A percentile compares a stretch with the other conserved stretches of the same genome.
Evolutionary conservation across 2,797 vertebrate genomes (phyloP).

Genomic region (Ara ararauna): DNA sequence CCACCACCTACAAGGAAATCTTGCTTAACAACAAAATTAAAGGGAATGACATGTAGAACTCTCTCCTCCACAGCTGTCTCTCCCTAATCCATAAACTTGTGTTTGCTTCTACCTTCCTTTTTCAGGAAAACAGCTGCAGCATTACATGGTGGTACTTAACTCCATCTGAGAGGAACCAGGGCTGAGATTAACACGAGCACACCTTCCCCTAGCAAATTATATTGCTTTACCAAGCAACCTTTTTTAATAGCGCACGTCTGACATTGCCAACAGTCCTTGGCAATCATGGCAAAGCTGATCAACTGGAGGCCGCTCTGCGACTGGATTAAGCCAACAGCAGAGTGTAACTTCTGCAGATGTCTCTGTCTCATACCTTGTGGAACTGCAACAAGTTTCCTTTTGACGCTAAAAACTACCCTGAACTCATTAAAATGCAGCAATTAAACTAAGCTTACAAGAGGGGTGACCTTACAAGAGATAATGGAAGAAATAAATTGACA

Average conservation of each 20-base stretch:
- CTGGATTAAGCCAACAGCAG: slow-evolving; percentile 37
- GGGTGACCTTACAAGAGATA: not conserved
- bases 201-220: slow-evolving; percentile 26
- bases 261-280: slow-evolving; percentile 44
- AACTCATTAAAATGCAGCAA: not conserved
- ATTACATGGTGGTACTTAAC: not conserved
- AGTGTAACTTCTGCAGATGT: slow-evolving; percentile 49
- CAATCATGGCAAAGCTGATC: slow-evolving; percentile 44
- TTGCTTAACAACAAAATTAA: slow-evolving; percentile 49
- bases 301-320: slow-evolving; percentile 9
- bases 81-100: slow-evolving; percentile 14
- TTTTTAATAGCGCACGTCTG: slow-evolving; percentile 34
- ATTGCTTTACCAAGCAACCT: not conserved
- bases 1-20: not conserved
- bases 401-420: slow-evolving; percentile 25
- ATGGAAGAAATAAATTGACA: not conserved
- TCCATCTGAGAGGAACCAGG: not conserved
- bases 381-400: slow-evolving; percentile 51
- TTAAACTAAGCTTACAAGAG: slow-evolving; percentile 16
- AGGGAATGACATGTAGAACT: slow-evolving; percentile 4
- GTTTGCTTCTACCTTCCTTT: slow-evolving; percentile 13
- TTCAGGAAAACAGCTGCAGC: not conserved
- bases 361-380: slow-evolving; percentile 65
- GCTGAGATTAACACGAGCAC: not conserved
- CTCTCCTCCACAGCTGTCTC: not conserved